Percentiles rank a stretch among this genome's conserved stretches.
phyloP scores from a whole-genome alignment of 2,888 invertebrate species.

The Dilophus febrilis region DNA sequence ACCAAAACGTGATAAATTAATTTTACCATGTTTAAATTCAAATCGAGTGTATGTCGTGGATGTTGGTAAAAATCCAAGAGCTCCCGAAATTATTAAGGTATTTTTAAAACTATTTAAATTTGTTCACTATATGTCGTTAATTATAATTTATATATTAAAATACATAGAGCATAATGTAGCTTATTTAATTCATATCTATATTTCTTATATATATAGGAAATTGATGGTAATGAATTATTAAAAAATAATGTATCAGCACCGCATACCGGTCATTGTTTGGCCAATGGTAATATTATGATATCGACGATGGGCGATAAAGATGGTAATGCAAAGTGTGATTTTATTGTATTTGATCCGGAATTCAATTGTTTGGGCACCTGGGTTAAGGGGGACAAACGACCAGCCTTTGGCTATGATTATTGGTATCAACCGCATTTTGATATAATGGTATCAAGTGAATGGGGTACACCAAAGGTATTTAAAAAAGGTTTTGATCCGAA shows the following conservation, averaged over 20 bases:
- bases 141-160: too few relatives aligned
- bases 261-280: conserved; percentile 88
- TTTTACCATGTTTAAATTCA: conserved; percentile 68
- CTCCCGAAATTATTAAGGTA: conserved; percentile 59
- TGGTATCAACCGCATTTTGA: conserved; percentile 95
- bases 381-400: conserved; percentile 47
- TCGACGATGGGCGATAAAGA: conserved; percentile 80
- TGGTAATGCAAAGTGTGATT: conserved; percentile 76
- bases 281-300: conserved; percentile 86
- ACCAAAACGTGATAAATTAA: conserved; percentile 54
- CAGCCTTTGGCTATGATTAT: conserved; percentile 81
- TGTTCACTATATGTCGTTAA: too few relatives aligned
- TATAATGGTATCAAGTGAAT: conserved; percentile 79
- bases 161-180: too few relatives aligned
- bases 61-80: conserved; percentile 50
- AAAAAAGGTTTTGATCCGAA: conserved; percentile 40
- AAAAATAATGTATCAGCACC: conserved; percentile 64
- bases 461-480: conserved; percentile 78
- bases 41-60: conserved; percentile 74
- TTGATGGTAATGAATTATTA: conserved; percentile 66
- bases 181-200: background rate
- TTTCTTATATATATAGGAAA: conserved; percentile 31
- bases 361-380: conserved; percentile 41
- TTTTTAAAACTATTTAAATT: conserved; percentile 6
- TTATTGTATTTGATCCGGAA: conserved; percentile 64